Evolutionary conservation across 2,113 vertebrate genomes (phyloP).

Genomic region (Lepus americanus): DNA sequence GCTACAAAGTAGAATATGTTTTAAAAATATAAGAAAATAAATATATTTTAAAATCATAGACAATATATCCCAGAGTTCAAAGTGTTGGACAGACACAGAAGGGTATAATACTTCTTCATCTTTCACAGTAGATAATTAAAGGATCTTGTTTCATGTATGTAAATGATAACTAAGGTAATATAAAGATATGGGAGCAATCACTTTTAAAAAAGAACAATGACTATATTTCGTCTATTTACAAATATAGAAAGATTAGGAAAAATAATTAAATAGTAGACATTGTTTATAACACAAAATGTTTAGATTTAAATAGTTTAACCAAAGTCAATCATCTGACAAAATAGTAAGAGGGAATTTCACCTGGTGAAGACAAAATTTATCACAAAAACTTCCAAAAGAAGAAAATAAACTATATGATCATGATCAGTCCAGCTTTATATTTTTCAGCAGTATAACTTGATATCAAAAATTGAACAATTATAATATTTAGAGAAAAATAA

Average conservation of each 20-base stretch:
- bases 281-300: neutral
- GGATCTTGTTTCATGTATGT: neutral
- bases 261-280: conserved; percentile 1
- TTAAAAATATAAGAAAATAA: conserved; percentile 6
- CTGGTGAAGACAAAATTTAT: neutral
- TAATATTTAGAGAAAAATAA: neutral
- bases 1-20: neutral
- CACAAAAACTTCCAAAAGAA: neutral
- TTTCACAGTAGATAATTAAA: neutral
- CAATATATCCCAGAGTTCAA: neutral
- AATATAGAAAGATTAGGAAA: neutral
- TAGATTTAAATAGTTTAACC: neutral
- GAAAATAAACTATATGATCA: neutral
- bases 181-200: neutral
- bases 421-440: neutral
- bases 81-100: neutral
- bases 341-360: neutral
- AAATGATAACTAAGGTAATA: neutral
- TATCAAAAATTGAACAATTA: neutral
- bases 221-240: neutral
- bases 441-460: conserved; percentile 28
- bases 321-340: conserved; percentile 24
- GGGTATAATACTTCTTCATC: neutral
- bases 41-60: neutral
- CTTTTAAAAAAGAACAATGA: conserved; percentile 23